Evolutionary conservation across 1,140 invertebrate species (phyloP).

Genomic region (Aphidius ervi): DNA sequence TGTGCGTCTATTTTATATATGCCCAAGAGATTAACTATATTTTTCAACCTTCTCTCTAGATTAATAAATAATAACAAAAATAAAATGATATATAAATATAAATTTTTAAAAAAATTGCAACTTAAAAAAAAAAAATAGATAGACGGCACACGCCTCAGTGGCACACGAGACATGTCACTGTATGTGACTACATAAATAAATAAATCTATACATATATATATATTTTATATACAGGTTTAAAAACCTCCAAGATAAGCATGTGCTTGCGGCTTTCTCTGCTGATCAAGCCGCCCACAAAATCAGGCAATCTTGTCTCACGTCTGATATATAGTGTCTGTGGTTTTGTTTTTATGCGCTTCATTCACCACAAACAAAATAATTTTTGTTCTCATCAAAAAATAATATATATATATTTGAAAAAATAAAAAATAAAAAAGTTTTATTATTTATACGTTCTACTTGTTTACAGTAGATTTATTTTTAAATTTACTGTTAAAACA

Average conservation of each 20-base stretch:
- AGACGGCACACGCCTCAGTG: constrained; percentile 36
- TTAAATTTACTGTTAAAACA: no score
- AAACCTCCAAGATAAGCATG: constrained; percentile 13
- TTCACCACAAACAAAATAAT: no score
- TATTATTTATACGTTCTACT: no score
- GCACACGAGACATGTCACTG: constrained; percentile 25
- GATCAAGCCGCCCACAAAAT: constrained; percentile 44
- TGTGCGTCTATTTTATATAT: no score
- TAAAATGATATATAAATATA: no score
- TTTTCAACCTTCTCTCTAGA: background rate
- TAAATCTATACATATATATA: no score
- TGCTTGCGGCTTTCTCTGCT: constrained; percentile 40
- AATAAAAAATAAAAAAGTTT: no score
- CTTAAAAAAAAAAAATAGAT: constrained; percentile 25
- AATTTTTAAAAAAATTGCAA: background rate
- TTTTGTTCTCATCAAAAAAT: no score
- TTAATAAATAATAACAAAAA: background rate
- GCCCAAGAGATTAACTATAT: no score
- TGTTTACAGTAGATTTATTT: no score
- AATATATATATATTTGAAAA: no score
- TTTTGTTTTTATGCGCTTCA: background rate
- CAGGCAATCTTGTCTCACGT: background rate
- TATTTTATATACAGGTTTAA: no score
- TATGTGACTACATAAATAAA: constrained; percentile 13
- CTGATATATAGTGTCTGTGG: constrained; percentile 4